Evolutionary conservation across 2,113 vertebrate species (phyloP).

Genomic region (Fregetta grallaria): DNA sequence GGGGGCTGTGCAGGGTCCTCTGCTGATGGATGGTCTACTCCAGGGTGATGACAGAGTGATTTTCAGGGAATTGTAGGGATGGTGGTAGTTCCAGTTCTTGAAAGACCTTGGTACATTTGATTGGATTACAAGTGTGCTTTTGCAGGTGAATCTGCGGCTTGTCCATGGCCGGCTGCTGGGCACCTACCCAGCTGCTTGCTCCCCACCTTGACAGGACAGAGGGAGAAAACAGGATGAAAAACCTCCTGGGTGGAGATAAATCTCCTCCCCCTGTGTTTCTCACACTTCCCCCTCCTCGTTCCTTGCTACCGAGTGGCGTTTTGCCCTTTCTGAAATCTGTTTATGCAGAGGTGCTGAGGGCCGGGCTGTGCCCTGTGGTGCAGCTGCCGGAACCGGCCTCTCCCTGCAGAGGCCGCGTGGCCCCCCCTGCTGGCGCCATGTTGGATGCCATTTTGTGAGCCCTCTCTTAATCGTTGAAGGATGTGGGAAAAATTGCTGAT

Average conservation of each 20-base stretch:
- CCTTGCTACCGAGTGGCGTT: rapidly evolving
- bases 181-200: rapidly evolving
- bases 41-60: neutral
- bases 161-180: rapidly evolving
- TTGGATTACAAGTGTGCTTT: rapidly evolving
- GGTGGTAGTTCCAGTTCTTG: neutral
- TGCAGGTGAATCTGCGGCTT: neutral
- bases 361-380: neutral
- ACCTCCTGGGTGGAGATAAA: rapidly evolving
- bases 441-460: neutral
- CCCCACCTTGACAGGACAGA: rapidly evolving
- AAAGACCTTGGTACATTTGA: neutral
- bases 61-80: neutral
- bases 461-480: rapidly evolving
- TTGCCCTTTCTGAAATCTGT: neutral
- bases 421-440: too few species aligned
- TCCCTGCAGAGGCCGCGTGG: rapidly evolving
- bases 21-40: neutral
- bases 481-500: rapidly evolving
- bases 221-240: neutral
- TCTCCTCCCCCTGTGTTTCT: rapidly evolving
- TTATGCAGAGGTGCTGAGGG: rapidly evolving
- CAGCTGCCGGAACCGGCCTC: rapidly evolving
- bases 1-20: neutral
- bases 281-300: rapidly evolving